These are phyloP conservation scores for Clusia tigrina DNA, from an alignment of 2,888 invertebrate genomes.

Conservation along the genomic window DNA sequence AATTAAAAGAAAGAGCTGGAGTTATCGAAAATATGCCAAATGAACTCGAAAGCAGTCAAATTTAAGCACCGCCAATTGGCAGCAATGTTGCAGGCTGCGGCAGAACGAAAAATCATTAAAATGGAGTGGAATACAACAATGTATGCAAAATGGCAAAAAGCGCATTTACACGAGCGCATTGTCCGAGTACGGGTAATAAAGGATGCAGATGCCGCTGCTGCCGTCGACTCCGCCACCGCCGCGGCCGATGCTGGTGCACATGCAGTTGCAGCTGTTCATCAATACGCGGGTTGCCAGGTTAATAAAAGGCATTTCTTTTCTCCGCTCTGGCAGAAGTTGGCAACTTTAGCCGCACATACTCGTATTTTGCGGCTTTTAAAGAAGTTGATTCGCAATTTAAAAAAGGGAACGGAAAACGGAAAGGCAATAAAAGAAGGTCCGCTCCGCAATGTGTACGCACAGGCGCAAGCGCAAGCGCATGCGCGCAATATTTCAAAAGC, in stretches of 20 bases:
- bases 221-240: too few species aligned
- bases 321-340: too few species aligned
- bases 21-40: too few species aligned
- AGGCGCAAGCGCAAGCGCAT: slow-evolving; percentile 36
- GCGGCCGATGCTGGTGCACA: background rate
- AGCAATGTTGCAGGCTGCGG: background rate
- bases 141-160: slow-evolving; percentile 43
- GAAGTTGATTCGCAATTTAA: too few species aligned
- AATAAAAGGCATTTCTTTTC: too few species aligned
- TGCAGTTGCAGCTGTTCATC: too few species aligned
- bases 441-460: too few species aligned
- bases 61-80: background rate
- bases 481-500: slow-evolving; percentile 52
- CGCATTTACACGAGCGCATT: background rate
- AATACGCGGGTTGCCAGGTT: too few species aligned
- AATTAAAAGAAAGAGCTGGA: too few species aligned
- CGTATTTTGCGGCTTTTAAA: too few species aligned
- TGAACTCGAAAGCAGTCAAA: too few species aligned
- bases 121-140: slow-evolving; percentile 40
- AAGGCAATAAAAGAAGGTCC: too few species aligned
- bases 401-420: background rate
- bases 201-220: background rate
- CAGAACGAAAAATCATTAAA: background rate
- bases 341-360: background rate
- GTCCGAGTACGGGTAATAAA: background rate